These are phyloP conservation scores for Malurus melanocephalus DNA, from an alignment of 2,113 vertebrate species.

Conservation along the genomic window DNA sequence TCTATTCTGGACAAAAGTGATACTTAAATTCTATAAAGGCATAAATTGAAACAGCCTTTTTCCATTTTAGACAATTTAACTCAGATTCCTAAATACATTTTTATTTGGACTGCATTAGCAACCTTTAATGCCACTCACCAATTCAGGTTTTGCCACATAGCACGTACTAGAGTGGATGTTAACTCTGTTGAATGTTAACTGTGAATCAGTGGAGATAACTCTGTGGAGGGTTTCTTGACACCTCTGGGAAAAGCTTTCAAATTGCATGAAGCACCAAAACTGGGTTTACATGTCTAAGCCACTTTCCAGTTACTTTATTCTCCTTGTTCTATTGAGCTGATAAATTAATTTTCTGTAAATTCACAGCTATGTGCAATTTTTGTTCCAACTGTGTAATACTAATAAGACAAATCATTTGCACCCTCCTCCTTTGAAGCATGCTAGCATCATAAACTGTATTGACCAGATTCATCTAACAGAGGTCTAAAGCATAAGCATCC, in stretches of 20 bases:
- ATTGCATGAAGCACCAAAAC: not conserved
- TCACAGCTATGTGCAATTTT: not conserved
- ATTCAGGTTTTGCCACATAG: not conserved
- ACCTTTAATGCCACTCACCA: not conserved
- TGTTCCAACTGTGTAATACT: not conserved
- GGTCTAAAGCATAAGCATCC: not conserved
- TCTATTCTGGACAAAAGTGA: not conserved
- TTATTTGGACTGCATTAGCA: not conserved
- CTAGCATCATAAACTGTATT: not conserved
- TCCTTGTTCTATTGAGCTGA: not conserved
- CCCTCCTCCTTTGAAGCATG: not conserved
- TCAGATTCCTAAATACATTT: not conserved
- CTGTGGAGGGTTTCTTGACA: not conserved
- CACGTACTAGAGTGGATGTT: not conserved
- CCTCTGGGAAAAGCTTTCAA: not conserved
- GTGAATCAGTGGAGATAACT: not conserved
- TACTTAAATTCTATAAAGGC: not conserved
- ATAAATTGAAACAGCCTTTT: not conserved
- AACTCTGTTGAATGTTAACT: not conserved
- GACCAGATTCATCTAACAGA: not conserved
- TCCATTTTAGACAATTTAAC: not conserved
- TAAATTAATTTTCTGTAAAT: not conserved
- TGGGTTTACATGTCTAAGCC: not conserved
- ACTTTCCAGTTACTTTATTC: not conserved
- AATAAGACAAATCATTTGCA: not conserved